Conservation (phyloP, 2,113 vertebrate genomes). For the Indicator maculatus region DNA sequence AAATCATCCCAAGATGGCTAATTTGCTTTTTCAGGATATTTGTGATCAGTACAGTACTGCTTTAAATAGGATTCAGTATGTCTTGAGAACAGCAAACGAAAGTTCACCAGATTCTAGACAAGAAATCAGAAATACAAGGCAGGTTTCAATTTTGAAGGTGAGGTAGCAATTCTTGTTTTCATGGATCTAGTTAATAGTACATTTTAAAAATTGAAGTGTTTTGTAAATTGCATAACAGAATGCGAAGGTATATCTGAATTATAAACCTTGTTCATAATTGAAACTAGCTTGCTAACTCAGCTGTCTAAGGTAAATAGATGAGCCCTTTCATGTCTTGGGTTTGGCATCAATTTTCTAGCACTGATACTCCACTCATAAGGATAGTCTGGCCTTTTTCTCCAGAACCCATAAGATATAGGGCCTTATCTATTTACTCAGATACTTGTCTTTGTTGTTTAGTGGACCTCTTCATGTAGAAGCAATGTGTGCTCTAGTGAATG, state of each 20-base stretch:
- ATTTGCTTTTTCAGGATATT: neutral
- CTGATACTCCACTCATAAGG: neutral
- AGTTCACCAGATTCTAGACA: neutral
- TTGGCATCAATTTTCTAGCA: neutral
- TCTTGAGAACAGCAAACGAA: neutral
- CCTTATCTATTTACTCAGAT: slow-evolving; percentile 10
- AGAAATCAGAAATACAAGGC: neutral
- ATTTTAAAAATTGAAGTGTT: neutral
- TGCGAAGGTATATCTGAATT: neutral
- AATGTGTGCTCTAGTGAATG: neutral
- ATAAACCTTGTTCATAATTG: neutral
- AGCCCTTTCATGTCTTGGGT: neutral
- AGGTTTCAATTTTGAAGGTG: neutral
- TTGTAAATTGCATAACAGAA: neutral
- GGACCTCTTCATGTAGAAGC: neutral
- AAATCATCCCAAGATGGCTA: neutral
- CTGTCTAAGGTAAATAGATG: neutral
- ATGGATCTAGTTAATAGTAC: neutral
- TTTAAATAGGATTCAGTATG: neutral
- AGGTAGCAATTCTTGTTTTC: neutral
- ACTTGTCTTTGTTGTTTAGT: slow-evolving; percentile 3
- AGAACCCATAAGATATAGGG: neutral
- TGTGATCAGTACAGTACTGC: neutral
- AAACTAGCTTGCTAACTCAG: neutral
- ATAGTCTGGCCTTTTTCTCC: neutral